Percentiles rank a stretch among this genome's conserved stretches.
These are phyloP conservation scores for Drosophila peninsularis DNA, from an alignment of 2,888 invertebrate genomes.

Conservation along the genomic window DNA sequence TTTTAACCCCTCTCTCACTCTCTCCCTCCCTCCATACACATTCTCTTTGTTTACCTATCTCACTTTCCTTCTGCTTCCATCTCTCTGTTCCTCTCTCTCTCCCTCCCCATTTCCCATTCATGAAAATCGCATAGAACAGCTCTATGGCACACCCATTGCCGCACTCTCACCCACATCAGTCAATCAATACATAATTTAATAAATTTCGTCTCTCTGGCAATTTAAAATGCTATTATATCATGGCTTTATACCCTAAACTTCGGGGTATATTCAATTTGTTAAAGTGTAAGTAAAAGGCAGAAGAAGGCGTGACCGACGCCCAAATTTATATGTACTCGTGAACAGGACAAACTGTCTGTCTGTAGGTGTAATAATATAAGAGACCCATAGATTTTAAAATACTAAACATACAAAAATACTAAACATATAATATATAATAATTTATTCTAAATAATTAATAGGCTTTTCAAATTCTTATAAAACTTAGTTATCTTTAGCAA, in stretches of 20 bases:
- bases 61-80: neutral
- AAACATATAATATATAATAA: too few relatives aligned
- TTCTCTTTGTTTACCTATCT: neutral
- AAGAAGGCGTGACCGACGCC: neutral
- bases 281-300: neutral
- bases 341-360: too few relatives aligned
- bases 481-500: too few relatives aligned
- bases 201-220: constrained; percentile 1
- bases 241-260: neutral
- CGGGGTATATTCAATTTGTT: neutral
- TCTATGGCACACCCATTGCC: neutral
- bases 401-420: too few relatives aligned
- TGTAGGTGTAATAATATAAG: too few relatives aligned
- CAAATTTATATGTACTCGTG: too few relatives aligned
- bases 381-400: too few relatives aligned
- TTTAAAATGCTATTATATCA: neutral
- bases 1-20: neutral
- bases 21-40: neutral
- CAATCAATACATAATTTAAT: constrained; percentile 24
- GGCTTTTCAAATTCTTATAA: too few relatives aligned
- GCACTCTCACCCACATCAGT: constrained; percentile 1
- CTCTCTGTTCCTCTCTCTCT: neutral
- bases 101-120: neutral
- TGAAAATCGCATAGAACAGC: constrained; percentile 10
- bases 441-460: too few relatives aligned